These are phyloP conservation scores for Conger conger DNA, from an alignment of 2,113 vertebrate species.

Conservation along the genomic window DNA sequence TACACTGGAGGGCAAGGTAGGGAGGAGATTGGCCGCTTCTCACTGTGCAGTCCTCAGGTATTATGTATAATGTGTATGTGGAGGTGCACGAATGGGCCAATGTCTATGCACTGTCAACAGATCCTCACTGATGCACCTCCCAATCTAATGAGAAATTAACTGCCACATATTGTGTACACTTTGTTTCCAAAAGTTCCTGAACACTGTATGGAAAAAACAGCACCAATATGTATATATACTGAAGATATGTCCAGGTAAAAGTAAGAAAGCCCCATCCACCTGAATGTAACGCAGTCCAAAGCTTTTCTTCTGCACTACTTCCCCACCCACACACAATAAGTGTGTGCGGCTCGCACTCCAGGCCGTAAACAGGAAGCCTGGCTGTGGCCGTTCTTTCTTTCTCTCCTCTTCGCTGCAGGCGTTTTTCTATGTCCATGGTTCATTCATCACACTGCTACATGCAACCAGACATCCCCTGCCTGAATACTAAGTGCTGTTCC, in stretches of 20 bases:
- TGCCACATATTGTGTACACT: background rate
- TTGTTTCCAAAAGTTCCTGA: background rate
- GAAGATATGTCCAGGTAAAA: background rate
- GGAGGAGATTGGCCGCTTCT: background rate
- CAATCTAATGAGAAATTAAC: background rate
- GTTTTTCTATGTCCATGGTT: slow-evolving; percentile 6
- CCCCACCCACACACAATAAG: background rate
- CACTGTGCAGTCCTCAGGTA: background rate
- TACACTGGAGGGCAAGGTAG: background rate
- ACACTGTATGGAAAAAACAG: background rate
- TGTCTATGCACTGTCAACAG: background rate
- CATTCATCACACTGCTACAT: slow-evolving; percentile 18
- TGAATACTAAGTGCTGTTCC: slow-evolving; percentile 1
- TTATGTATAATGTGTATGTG: background rate
- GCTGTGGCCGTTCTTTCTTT: background rate
- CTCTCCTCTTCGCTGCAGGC: background rate
- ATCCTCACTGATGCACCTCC: background rate
- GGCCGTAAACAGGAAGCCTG: slow-evolving; percentile 17
- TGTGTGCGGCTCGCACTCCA: background rate
- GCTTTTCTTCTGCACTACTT: background rate
- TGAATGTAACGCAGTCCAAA: background rate
- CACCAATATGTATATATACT: background rate
- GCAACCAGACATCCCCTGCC: background rate
- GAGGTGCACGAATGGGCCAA: background rate
- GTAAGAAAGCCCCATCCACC: background rate